Base-by-base conservation (phyloP, 2,113 vertebrate species). In the Tenebrosternarchus preto region DNA sequence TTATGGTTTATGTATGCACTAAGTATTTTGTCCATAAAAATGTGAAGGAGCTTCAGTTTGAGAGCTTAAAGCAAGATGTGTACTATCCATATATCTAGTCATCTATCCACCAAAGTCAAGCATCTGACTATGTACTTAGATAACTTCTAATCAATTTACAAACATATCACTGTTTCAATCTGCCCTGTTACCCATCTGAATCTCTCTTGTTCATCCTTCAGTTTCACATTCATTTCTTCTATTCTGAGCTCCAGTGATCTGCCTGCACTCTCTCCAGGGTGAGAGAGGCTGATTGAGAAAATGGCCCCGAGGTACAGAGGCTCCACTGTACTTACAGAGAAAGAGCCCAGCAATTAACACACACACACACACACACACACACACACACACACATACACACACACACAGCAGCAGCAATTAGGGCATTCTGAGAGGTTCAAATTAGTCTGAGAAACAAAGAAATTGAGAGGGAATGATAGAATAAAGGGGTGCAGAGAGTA, bases 311-410 rank as follows among this genome's bases (percentile, higher is more conserved):
- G 80, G 72, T 72, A 69, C 83, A 74, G 60, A 76, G 66, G 80
- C 71, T 79, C 66, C 69, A 77, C 76, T 78, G 83, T 85, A 85
- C 80, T 85, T 82, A 85, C 83, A 84, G 70, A 78, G 36, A 84
- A 81, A 76, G 76, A 85, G 64, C 57, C 78, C 78, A 81, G 78
- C 82, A 81, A 86, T 81, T 79, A 83, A 81, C 31, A 79, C 56
- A 64, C 77, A 83, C 73, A 61, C 55, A 22, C 75, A 73, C 77
- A 76, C 73, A 73, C 70, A 81, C 64, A 79, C 76, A 43, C 22
- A 78, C 29, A 74, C 50, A 68, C 61, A 79, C 59, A 82, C 24
- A 19, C 75, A 53, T 66, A 46, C 78, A 77, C 59, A 77, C 81
- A 82, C 71, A 69, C 25, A 20, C 76, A 50, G 43, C 43, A 1